These are phyloP conservation scores for Syrmaticus mikado DNA, from an alignment of 2,113 vertebrate genomes.

Conservation along the genomic window DNA sequence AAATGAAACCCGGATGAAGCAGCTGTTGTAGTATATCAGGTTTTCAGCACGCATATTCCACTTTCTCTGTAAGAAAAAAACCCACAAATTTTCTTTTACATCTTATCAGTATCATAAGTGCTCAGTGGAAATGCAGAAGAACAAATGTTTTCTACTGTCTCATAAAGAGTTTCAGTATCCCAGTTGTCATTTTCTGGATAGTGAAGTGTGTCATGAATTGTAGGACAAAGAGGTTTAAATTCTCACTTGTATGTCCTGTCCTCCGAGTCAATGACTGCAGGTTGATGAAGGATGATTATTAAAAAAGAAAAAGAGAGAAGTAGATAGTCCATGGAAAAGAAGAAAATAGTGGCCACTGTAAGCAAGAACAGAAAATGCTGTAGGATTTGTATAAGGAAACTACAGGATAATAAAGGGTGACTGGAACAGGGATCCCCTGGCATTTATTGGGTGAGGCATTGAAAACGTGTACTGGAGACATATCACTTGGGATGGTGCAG, in stretches of 20 bases:
- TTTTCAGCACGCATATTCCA: neutral
- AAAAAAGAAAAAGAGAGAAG: neutral
- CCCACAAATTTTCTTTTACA: neutral
- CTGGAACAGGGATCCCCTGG: neutral
- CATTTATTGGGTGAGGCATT: neutral
- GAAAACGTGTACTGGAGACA: neutral
- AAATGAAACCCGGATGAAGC: conserved; percentile 41
- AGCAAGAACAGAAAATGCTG: neutral
- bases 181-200: neutral
- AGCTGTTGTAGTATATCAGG: neutral
- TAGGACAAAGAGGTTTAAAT: neutral
- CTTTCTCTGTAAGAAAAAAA: neutral
- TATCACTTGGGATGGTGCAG: neutral
- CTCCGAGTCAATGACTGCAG: neutral
- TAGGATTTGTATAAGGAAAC: neutral
- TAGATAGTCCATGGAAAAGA: neutral
- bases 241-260: neutral
- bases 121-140: neutral
- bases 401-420: neutral
- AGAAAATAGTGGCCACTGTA: neutral
- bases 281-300: neutral
- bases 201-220: neutral
- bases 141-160: neutral
- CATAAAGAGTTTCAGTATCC: neutral
- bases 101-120: neutral